phyloP scores from a whole-genome alignment of 2,113 vertebrate genomes.

The Raja brachyura region DNA sequence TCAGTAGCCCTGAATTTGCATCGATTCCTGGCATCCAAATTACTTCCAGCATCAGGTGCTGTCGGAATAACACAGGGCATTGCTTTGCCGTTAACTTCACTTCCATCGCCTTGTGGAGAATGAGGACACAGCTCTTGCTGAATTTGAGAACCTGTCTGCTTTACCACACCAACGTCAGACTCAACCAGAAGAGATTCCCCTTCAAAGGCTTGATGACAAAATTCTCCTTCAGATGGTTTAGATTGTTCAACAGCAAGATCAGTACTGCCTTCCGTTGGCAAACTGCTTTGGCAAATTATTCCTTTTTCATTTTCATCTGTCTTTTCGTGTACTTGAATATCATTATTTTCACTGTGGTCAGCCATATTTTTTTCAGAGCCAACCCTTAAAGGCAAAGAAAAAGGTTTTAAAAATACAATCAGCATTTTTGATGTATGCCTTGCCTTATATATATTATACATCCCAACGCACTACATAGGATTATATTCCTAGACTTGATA shows the following conservation, averaged over 20 bases:
- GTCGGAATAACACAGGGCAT: neutral
- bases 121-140: neutral
- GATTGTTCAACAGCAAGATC: neutral
- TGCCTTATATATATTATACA: too few species aligned
- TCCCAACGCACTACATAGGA: too few species aligned
- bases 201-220: neutral
- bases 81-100: constrained; percentile 4
- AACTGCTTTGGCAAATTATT: neutral
- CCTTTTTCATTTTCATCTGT: neutral
- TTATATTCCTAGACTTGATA: too few species aligned
- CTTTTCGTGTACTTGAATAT: neutral
- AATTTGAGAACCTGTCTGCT: neutral
- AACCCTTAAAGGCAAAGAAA: neutral
- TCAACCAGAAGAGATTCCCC: neutral
- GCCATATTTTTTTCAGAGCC: neutral
- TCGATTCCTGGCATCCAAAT: neutral
- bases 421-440: too few species aligned
- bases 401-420: neutral
- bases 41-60: neutral
- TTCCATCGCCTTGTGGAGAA: neutral
- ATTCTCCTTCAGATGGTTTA: neutral
- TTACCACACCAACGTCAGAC: neutral
- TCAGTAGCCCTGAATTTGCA: neutral
- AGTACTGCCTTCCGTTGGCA: constrained; percentile 1
- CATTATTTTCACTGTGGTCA: neutral